Conservation (phyloP, 2,888 invertebrate genomes). For the Cheilosia urbana region DNA sequence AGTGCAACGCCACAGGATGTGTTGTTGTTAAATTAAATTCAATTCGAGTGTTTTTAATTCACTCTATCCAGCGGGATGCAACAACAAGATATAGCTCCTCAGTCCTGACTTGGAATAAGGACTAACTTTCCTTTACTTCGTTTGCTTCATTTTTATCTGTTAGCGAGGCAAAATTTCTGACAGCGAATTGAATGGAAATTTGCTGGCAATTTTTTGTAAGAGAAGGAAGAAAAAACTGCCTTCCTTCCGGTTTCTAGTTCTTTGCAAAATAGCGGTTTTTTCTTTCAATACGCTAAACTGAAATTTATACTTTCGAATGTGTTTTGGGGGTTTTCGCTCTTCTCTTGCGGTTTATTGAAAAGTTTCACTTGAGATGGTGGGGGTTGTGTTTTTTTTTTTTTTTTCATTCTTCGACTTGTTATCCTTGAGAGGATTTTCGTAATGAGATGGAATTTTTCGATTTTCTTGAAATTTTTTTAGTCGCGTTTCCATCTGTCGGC, state of each 20-base stretch:
- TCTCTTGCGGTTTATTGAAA: constrained; percentile 63
- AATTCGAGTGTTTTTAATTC: constrained; percentile 56
- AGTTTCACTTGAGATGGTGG: constrained; percentile 44
- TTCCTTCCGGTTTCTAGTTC: constrained; percentile 26
- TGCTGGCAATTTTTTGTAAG: constrained; percentile 1
- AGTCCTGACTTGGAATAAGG: constrained; percentile 38
- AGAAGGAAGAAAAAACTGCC: constrained; percentile 14
- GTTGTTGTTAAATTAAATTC: constrained; percentile 66
- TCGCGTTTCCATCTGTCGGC: constrained; percentile 19
- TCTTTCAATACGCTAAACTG: constrained; percentile 54
- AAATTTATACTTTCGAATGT: constrained; percentile 56
- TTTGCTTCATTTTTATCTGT: constrained; percentile 37
- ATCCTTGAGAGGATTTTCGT: constrained; percentile 62
- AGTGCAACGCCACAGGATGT: constrained; percentile 47
- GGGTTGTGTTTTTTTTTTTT: constrained; percentile 4
- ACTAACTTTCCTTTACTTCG: constrained; percentile 52
- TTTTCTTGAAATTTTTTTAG: constrained; percentile 22
- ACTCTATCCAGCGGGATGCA: not conserved
- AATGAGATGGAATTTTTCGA: constrained; percentile 58
- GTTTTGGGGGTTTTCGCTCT: constrained; percentile 19
- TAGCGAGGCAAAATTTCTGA: constrained; percentile 59
- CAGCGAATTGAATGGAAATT: constrained; percentile 38
- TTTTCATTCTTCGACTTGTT: constrained; percentile 24
- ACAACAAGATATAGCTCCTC: constrained; percentile 1
- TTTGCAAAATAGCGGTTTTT: constrained; percentile 44